Evolutionary conservation across 2,113 vertebrate species (phyloP), one percentile per base, ranked within the genome.

Genomic region (Nyctibius bracteatus): DNA sequence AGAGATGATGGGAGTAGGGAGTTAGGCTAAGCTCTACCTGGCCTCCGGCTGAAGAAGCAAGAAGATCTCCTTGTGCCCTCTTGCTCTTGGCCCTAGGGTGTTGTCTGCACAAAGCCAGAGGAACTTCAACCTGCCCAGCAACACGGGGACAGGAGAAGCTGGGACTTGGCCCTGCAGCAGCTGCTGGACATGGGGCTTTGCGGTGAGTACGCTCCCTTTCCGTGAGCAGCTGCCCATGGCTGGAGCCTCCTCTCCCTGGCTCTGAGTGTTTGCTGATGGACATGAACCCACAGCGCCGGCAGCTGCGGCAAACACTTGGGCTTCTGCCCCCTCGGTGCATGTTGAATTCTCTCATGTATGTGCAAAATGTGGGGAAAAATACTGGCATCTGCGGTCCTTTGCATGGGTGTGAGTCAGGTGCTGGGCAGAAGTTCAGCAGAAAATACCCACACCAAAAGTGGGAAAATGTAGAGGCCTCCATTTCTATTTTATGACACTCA

Each of bases 121-220:
- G 73, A 59, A 8, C 47, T 55, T 68, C 57, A 51, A 0, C 10
- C 13, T 8, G 41, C 28, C 14, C 35, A 44, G 61, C 20, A 74
- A 22, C 20, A 25, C 0, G 0, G 21, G 30, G 54, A 28, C 3
- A 52, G 66, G 41, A 77, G 35, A 67, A 27, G 51, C 10, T 0
- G 0, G 65, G 52, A 28, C 19, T 74, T 12, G 41, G 47, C 18
- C 33, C 16, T 0, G 0, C 67, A n/a, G 52, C 3, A 9, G 39
- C 58, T 57, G 52, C 43, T 1, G 20, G 88, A 33, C 3, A 0
- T 12, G n/a, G 63, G n/a, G 43, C 41, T 86, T 28, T 55, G 47
- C 3, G 8, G 57, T 0, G 2, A 33, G 35, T 2, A 4, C 0
- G 0, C 49, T 52, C 66, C 46, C 21, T 14, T 47, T 49, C 22